Percentiles rank a stretch among this genome's conserved stretches.
These are phyloP conservation scores for Metridium senile DNA, from an alignment of 92 coral and sea anemone species.

Conservation along the genomic window DNA sequence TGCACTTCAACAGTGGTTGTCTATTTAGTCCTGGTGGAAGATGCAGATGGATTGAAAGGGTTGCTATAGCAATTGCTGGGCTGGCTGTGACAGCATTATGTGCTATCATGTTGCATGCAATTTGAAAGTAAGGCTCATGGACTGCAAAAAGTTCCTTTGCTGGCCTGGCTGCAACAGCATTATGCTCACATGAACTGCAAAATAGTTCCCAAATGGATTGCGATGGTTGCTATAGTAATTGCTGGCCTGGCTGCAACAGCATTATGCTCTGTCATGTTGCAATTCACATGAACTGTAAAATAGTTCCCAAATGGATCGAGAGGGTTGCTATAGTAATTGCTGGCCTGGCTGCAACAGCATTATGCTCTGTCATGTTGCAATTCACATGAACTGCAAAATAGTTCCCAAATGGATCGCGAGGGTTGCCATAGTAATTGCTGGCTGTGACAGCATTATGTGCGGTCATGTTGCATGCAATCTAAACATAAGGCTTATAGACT, in stretches of 20 bases:
- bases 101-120: neutral
- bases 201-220: constrained; percentile 1
- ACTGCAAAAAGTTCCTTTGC: too few species aligned
- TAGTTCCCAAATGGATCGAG: constrained; percentile 6
- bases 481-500: too few species aligned
- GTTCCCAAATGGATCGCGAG: constrained; percentile 4
- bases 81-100: neutral
- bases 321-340: neutral
- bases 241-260: neutral
- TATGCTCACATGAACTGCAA: neutral
- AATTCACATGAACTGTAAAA: neutral
- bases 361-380: neutral
- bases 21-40: constrained; percentile 6
- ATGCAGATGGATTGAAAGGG: constrained; percentile 14
- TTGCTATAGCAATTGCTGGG: neutral
- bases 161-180: neutral
- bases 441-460: neutral
- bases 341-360: neutral
- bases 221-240: neutral
- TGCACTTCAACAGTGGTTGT: constrained; percentile 3
- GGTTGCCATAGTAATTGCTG: neutral
- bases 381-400: neutral
- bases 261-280: neutral
- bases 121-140: too few species aligned
- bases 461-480: neutral